Evolutionary conservation across 2,113 vertebrate species (phyloP).

Genomic region (Marcusenius ussheri): DNA sequence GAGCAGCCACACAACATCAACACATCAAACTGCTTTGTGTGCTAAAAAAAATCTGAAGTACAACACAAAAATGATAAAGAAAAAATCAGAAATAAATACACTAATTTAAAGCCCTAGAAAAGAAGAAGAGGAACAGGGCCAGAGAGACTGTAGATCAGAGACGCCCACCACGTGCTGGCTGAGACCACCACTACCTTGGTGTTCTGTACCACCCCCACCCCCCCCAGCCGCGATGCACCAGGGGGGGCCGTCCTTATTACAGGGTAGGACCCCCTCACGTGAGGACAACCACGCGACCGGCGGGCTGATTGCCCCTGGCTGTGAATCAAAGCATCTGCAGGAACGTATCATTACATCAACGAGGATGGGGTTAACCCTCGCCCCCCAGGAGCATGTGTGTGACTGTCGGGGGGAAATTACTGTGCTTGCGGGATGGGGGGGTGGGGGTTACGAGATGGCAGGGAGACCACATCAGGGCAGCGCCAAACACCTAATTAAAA

Average conservation of each 20-base stretch:
- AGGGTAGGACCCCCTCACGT: not conserved
- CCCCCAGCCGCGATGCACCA: not conserved
- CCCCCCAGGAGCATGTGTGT: not conserved
- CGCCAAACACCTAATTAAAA: not conserved
- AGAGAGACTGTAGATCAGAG: not conserved
- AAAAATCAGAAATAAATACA: not conserved
- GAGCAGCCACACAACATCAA: not conserved
- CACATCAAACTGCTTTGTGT: not conserved
- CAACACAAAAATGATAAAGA: not conserved
- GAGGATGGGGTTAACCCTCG: not conserved
- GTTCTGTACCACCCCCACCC: not conserved
- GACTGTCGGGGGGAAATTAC: not conserved
- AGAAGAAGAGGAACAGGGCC: not conserved
- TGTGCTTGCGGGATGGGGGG: not conserved
- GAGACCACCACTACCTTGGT: not conserved
- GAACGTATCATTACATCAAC: not conserved
- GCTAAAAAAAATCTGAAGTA: not conserved
- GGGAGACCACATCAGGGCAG: not conserved
- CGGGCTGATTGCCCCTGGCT: not conserved
- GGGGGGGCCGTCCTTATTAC: not conserved
- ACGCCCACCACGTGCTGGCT: not conserved
- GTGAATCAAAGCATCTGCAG: not conserved
- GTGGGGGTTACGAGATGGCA: not conserved
- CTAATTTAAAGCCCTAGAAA: not conserved
- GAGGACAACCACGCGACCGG: not conserved